These are phyloP conservation scores for Cactoblastis cactorum DNA, from an alignment of 2,888 invertebrate genomes.

Conservation along the genomic window DNA sequence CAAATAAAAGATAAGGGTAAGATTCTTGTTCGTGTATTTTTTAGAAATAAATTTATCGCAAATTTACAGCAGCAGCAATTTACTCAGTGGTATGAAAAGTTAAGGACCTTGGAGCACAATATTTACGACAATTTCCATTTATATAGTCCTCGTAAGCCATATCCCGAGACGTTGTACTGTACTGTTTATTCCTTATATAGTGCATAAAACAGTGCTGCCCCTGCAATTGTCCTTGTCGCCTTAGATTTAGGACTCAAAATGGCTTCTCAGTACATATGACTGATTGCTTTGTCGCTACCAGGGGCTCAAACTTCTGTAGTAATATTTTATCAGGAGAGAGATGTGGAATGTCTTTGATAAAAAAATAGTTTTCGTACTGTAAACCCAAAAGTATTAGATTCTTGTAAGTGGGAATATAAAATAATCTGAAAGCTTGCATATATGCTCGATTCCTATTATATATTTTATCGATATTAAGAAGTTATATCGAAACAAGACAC, in stretches of 20 bases:
- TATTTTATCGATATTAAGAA: too few relatives aligned
- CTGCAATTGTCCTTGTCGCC: not conserved
- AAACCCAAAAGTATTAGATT: too few relatives aligned
- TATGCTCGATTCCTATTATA: too few relatives aligned
- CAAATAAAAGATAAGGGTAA: too few relatives aligned
- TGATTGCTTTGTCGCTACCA: not conserved
- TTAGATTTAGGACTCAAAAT: not conserved
- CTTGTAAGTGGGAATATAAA: too few relatives aligned
- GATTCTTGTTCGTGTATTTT: too few relatives aligned
- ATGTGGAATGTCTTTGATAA: too few relatives aligned
- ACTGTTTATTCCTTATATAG: constrained; percentile 18
- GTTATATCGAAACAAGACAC: too few relatives aligned
- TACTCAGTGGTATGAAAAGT: constrained; percentile 42
- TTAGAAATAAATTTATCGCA: not conserved
- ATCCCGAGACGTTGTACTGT: constrained; percentile 53
- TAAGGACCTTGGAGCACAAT: constrained; percentile 56
- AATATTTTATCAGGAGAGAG: too few relatives aligned
- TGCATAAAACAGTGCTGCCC: constrained; percentile 10
- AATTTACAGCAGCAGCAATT: constrained; percentile 55
- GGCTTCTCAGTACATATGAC: not conserved
- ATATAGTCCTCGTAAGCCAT: constrained; percentile 60
- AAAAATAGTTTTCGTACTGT: too few relatives aligned
- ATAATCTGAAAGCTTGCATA: too few relatives aligned
- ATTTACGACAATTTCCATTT: constrained; percentile 70
- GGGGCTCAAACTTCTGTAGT: too few relatives aligned